Conservation (phyloP, 2,113 vertebrate genomes). For the Larimichthys polyactis region DNA sequence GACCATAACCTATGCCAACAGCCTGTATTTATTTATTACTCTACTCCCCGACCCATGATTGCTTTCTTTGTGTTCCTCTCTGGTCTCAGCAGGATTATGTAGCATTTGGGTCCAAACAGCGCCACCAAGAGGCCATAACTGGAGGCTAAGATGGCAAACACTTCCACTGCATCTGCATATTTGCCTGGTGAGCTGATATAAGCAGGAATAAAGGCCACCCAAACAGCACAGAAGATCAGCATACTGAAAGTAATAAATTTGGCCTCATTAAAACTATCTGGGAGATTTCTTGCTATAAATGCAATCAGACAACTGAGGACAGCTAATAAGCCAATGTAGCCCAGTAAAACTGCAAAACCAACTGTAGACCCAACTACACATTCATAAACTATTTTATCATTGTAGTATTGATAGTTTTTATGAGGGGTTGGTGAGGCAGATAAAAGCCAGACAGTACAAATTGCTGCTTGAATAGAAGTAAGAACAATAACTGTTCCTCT, state of each 20-base stretch:
- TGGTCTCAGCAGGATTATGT: no score
- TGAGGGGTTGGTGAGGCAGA: slow-evolving; percentile 53
- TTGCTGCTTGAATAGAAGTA: slow-evolving; percentile 66
- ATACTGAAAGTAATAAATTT: slow-evolving; percentile 82
- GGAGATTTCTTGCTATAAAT: slow-evolving; percentile 80
- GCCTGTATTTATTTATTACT: no score
- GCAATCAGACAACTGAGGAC: slow-evolving; percentile 78
- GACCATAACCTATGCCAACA: no score
- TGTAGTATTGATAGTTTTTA: slow-evolving; percentile 69
- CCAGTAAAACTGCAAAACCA: slow-evolving; percentile 72
- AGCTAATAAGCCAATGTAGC: slow-evolving; percentile 78
- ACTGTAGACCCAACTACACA: slow-evolving; percentile 75
- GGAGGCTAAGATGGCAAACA: slow-evolving; percentile 84
- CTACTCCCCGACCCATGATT: no score
- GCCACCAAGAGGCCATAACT: slow-evolving; percentile 70
- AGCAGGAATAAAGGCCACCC: no score
- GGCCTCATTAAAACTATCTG: slow-evolving; percentile 79
- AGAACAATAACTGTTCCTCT: slow-evolving; percentile 67
- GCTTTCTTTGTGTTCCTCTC: no score
- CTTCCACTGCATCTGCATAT: slow-evolving; percentile 79
- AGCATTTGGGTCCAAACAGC: no score
- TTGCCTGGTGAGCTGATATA: slow-evolving; percentile 80
- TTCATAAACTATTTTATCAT: slow-evolving; percentile 76
- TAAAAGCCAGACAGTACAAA: slow-evolving; percentile 70
- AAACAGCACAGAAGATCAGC: slow-evolving; percentile 72